Evolutionary conservation across 2,113 vertebrate genomes (phyloP), one percentile per base, ranked within the genome.

Genomic region (Condylura cristata): DNA sequence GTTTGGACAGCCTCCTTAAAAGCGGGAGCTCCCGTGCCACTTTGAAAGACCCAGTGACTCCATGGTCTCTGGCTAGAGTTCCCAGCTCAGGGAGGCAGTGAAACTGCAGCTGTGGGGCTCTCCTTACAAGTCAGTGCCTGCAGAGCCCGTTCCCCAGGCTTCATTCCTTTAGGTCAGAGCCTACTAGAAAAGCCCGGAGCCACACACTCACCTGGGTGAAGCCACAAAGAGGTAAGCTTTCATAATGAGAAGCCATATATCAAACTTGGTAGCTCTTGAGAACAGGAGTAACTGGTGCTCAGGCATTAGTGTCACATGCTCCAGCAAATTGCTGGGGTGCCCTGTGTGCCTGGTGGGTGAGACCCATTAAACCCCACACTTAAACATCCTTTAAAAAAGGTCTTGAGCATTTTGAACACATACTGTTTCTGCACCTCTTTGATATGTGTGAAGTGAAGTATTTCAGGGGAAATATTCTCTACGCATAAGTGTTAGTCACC

Each of bases 51-150:
- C 85, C 26, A 80, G 48, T 1, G 24, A 81, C 79, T 85, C 44
- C 63, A 39, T 0, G 48, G 60, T 94, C 93, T 61, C 51, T 34
- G 26, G 26, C 89, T 84, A 16, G 26, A 56, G 34, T 89, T 84
- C 84, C 34, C 28, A 17, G 46, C 39, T 85, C 56, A 17, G 5
- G 44, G 72, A 28, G 72, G 22, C 86, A 60, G 48, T 2, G 6
- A 53, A 95, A 48, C 51, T 83, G 60, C 78, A 94, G 39, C 70
- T 96, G 66, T 2, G 4, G 78, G 76, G 76, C 74, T 91, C 34
- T 89, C 58, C 60, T 94, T 86, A 41, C 96, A 95, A 94, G 96
- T 93, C 5, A 0, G 93, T 37, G 65, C 95, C 89, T 96, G 97
- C 14, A 3, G 83, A 60, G 30, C 37, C 41, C 75, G 4, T 72